phyloP scores from a whole-genome alignment of 2,113 vertebrate genomes.

The Canis aureus region DNA sequence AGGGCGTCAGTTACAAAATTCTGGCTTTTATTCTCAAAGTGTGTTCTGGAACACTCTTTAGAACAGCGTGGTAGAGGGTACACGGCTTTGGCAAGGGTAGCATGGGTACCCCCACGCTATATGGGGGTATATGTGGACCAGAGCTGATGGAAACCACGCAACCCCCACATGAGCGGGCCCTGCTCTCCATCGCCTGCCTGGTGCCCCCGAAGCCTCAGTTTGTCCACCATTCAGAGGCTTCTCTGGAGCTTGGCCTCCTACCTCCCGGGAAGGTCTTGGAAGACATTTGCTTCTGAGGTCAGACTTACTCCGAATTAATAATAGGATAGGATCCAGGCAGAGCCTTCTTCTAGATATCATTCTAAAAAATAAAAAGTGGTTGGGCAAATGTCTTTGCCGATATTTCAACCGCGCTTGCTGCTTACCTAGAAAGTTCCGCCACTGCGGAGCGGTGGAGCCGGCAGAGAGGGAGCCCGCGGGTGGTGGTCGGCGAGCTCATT shows the following conservation, averaged over 20 bases:
- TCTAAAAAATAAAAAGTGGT: not conserved
- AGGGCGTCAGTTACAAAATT: not conserved
- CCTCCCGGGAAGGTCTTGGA: not conserved
- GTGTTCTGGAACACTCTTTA: not conserved
- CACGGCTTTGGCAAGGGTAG: not conserved
- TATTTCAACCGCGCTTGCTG: not conserved
- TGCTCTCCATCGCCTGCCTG: not conserved
- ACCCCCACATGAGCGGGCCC: too few species aligned
- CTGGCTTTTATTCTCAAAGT: not conserved
- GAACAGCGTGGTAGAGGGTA: too few species aligned
- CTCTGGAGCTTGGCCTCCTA: not conserved
- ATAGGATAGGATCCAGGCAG: not conserved
- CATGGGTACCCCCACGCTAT: too few species aligned
- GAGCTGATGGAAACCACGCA: too few species aligned
- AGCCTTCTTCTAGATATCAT: not conserved
- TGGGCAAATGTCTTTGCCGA: not conserved
- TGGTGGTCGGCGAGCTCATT: not conserved
- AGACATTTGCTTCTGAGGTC: not conserved
- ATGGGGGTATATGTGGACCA: too few species aligned
- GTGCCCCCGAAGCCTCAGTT: not conserved
- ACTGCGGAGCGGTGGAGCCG: not conserved
- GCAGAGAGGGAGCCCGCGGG: too few species aligned
- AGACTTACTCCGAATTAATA: not conserved
- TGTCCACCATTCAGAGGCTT: not conserved
- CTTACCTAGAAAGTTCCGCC: not conserved